These are phyloP conservation scores for Pipistrellus kuhlii DNA, from an alignment of 2,797 vertebrate species.

Conservation along the genomic window DNA sequence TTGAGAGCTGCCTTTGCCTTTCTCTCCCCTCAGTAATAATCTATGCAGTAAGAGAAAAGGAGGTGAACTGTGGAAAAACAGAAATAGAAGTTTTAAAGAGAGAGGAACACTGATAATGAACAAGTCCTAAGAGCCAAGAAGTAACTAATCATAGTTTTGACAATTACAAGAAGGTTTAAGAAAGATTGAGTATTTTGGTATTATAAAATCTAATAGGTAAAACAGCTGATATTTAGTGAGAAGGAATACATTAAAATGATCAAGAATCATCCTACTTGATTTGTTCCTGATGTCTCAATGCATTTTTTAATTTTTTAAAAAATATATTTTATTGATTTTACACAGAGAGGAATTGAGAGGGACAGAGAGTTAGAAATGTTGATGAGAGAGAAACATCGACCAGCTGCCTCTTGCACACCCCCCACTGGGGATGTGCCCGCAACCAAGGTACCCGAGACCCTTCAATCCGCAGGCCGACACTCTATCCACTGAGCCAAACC, in stretches of 20 bases:
- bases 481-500: too few species aligned
- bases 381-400: too few species aligned
- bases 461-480: too few species aligned
- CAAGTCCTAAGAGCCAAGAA: background rate
- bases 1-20: background rate
- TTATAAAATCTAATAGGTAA: background rate
- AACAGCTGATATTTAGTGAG: background rate
- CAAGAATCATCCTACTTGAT: background rate
- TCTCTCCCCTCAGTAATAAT: background rate
- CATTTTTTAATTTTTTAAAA: background rate
- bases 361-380: too few species aligned
- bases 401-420: too few species aligned
- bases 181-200: background rate
- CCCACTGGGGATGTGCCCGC: too few species aligned
- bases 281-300: background rate
- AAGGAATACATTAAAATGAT: background rate
- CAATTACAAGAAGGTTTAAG: background rate
- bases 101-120: background rate
- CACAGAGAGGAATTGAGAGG: too few species aligned
- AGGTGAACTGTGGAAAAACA: background rate
- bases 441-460: too few species aligned
- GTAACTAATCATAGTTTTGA: background rate
- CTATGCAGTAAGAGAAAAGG: background rate
- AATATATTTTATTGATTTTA: too few species aligned
- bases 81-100: background rate